Evolutionary conservation across 2,888 invertebrate genomes (phyloP).

Genomic region (Ferdinandea cuprea): DNA sequence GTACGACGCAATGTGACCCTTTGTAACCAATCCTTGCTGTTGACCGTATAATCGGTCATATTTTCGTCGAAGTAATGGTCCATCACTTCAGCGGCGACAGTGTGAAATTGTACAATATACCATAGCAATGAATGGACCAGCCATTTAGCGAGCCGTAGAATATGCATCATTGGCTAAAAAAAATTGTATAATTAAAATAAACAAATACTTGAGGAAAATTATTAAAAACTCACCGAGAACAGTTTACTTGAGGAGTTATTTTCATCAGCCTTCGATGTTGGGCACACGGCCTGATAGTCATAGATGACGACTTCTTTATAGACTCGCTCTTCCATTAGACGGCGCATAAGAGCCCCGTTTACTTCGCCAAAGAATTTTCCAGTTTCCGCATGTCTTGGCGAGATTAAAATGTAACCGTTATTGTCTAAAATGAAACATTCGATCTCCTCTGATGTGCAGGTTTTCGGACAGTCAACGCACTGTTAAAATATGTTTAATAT

Average conservation of each 20-base stretch:
- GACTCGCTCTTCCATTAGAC: conserved; percentile 89
- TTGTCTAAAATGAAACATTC: conserved; percentile 94
- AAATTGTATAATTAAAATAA: not conserved
- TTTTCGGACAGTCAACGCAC: conserved; percentile 83
- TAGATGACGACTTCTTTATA: conserved; percentile 90
- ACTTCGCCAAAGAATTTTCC: conserved; percentile 95
- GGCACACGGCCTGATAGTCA: conserved; percentile 96
- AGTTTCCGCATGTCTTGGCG: conserved; percentile 88
- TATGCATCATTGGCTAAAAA: conserved; percentile 85
- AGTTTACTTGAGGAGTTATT: conserved; percentile 86
- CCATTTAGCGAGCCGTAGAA: conserved; percentile 85
- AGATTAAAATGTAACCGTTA: conserved; percentile 93
- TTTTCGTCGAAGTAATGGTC: conserved; percentile 84
- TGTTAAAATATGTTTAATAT: conserved; percentile 14
- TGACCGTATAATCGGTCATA: conserved; percentile 82
- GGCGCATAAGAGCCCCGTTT: conserved; percentile 90
- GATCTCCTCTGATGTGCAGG: conserved; percentile 87
- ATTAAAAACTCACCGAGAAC: conserved; percentile 85
- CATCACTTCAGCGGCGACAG: conserved; percentile 84
- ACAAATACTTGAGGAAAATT: not conserved
- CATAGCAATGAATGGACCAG: conserved; percentile 85
- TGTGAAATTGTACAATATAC: conserved; percentile 85
- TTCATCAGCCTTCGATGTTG: conserved; percentile 86
- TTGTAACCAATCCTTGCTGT: conserved; percentile 86
- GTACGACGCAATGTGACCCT: conserved; percentile 89